Evolutionary conservation across 2,113 vertebrate genomes (phyloP), one percentile per base, ranked within the genome.

Genomic region (Cygnus atratus): DNA sequence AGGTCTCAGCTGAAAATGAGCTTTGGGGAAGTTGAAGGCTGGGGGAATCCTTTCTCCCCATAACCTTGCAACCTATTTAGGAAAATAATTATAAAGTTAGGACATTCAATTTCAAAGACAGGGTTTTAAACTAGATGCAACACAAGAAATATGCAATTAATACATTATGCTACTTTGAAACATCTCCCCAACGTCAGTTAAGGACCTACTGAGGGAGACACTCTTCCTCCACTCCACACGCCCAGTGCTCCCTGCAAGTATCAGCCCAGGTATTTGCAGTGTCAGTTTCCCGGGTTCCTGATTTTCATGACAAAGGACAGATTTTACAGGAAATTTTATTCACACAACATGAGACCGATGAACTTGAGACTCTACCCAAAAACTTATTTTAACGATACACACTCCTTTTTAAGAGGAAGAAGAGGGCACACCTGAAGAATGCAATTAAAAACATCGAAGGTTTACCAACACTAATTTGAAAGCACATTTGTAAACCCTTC

Each of bases 201-300:
- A 39, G n/a, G 2, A 13, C 33, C 35, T 57, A 2, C 28, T 4
- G 5, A 72, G 72, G 28, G 55, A n/a, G 25, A 28, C 0, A 0
- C 11, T 63, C 33, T 7, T 41, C 35, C 18, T 73, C 55, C 11
- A 1, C 54, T 39, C 22, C 28, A 37, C 18, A 25, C 0, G 0
- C 5, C 26, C 57, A 22, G 26, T 6, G 31, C 59, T 35, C 16
- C 33, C 85, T 35, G 35, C 58, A 57, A 71, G 8, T 6, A 43
- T 11, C 58, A 31, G 29, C 37, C 59, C 67, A 11, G 31, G 39
- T 76, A 11, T 37, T 71, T 37, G 22, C 48, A 15, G 22, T 50
- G 61, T 62, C 48, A 65, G 37, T 26, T 84, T 44, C 77, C 13
- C 5, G 5, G 46, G 22, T 54, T 87, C 12, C 31, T 46, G 3